Evolutionary conservation across 2,797 vertebrate genomes (phyloP).

Genomic region (Sebastes trivittatus): DNA sequence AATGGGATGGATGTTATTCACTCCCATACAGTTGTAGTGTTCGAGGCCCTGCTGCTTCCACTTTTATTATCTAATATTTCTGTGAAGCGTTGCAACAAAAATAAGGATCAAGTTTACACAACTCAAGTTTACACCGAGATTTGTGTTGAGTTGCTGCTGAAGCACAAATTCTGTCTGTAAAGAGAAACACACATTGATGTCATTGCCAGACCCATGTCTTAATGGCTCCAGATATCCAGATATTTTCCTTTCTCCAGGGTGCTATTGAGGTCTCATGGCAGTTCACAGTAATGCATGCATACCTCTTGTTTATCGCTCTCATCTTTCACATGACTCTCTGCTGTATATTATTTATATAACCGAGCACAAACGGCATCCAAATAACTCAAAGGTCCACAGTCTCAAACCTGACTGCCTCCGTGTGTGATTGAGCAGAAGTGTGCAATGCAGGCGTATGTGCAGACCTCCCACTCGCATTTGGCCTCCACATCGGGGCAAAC

Average conservation of each 20-base stretch:
- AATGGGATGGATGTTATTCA: neutral
- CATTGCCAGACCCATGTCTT: constrained; percentile 46
- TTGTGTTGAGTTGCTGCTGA: neutral
- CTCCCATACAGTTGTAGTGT: neutral
- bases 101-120: neutral
- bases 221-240: constrained; percentile 64
- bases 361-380: constrained; percentile 1
- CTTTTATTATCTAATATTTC: neutral
- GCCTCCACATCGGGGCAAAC: neutral
- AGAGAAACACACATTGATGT: constrained; percentile 44
- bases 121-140: neutral
- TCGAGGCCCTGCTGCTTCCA: neutral
- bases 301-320: constrained; percentile 35
- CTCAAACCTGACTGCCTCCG: neutral
- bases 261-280: constrained; percentile 35
- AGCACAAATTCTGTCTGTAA: constrained; percentile 18
- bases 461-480: constrained; percentile 49
- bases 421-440: neutral
- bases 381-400: neutral
- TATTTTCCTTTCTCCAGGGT: constrained; percentile 49
- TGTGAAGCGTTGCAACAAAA: neutral
- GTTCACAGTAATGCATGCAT: constrained; percentile 29
- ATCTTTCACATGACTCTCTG: constrained; percentile 17
- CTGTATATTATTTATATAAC: constrained; percentile 17
- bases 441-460: neutral